Evolutionary conservation across 2,113 vertebrate genomes (phyloP), one percentile per base, ranked within the genome.

Genomic region (Lutjanus erythropterus): DNA sequence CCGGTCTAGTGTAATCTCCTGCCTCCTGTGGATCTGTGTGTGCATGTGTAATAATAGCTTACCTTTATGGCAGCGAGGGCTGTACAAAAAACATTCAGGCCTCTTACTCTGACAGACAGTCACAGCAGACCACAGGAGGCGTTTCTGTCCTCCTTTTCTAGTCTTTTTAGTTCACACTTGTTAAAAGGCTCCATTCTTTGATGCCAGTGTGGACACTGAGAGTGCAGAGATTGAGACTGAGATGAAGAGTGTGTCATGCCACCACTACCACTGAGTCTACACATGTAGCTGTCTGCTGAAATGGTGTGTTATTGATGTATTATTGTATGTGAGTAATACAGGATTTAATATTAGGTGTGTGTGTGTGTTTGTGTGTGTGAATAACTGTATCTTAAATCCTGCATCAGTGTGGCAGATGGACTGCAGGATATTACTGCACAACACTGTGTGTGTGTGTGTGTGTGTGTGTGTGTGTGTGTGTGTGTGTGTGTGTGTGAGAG

Each of bases 1-100:
- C 84, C 35, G 67, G 79, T 83, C 29, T 74, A 50, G 81, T 84
- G 83, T 93, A 89, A 93, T 92, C 84, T 80, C 69, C 79, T 87
- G 83, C 83, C 86, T 84, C 78, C 83, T 75, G 85, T 86, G 75
- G 52, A 60, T 88, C 50, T 83, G 78, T 84, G 85, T 86, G 83
- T 80, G 78, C 46, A 33, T 66, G 81, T 86, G 67, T 87, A 83
- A 85, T 81, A 78, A 75, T 85, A 85, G 85, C 55, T 76, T 79
- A 88, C 80, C 82, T 86, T 87, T 66, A 78, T 79, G 49, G 59
- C 53, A 15, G 68, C 3, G 5, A 80, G 41, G 56, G 11, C 55
- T 56, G 50, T 55, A 79, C 19, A 52, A 52, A 59, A 68, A 62
- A 47, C 35, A 65, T 47, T 52, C 44, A n/a, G 49, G 60, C 42